Base-by-base conservation (phyloP, 2,113 vertebrate species). In the Salvator merianae region DNA sequence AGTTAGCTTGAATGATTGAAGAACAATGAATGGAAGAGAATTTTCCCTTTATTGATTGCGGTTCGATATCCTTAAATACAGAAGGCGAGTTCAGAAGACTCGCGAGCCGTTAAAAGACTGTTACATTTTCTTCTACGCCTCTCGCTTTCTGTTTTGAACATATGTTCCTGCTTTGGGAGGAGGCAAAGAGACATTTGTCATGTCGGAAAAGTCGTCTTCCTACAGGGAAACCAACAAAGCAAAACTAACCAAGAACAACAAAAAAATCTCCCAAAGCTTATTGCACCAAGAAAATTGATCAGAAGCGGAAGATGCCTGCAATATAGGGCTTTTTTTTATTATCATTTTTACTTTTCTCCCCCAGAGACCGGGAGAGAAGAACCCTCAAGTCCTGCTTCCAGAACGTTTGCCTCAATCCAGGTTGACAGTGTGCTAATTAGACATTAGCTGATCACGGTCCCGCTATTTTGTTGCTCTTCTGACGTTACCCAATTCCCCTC, bases 41-140 rank as follows among this genome's bases (percentile, higher is more conserved):
- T 50, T 28, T 55, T 28, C 76, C 73, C 82, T 43, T 80, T 83
- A 79, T 43, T 83, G 88, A 68, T 82, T 81, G 85, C 69, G 68
- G 34, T 79, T 88, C 36, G 2, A 2, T 38, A 10, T 0, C 47
- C 53, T 80, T 28, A 81, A 84, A 63, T 81, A 7, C 43, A 81
- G 20, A 72, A 53, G 36, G 28, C 53, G 40, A 16, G 43, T 2
- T 16, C 47, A 82, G 40, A 73, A 18, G 0, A 1, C 59, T 36
- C 43, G 77, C 3, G 4, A 73, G 2, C 2, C 18, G 78, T 75
- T 26, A 30, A 83, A 81, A 86, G 47, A 73, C 36, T 2, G 20
- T 47, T 55, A 2, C 55, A 55, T 68, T 5, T 24, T 3, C 63
- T 55, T 53, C n/a, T 32, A 43, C 34, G 4, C 9, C 26, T 38